phyloP scores from a whole-genome alignment of 2,113 vertebrate species.

The Lagenorhynchus albirostris region DNA sequence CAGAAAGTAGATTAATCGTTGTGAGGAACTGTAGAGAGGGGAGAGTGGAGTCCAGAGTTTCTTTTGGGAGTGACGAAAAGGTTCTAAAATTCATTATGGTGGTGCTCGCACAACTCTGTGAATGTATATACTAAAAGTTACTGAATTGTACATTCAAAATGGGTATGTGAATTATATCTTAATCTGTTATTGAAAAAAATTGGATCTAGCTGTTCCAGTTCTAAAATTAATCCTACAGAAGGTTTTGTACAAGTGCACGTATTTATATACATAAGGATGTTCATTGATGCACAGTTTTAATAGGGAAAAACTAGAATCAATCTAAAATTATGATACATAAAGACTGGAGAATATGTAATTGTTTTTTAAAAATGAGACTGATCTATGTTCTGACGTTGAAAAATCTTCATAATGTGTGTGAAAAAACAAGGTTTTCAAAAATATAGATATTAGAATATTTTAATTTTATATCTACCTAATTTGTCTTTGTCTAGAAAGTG shows the following conservation, averaged over 20 bases:
- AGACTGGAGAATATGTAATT: background rate
- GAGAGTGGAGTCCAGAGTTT: background rate
- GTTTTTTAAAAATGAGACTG: conserved; percentile 2
- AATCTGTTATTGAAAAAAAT: background rate
- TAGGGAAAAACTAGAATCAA: background rate
- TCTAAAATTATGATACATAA: background rate
- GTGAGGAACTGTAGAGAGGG: background rate
- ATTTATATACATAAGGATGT: background rate
- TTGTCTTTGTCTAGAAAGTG: conserved; percentile 27
- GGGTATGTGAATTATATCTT: background rate
- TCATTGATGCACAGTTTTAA: background rate
- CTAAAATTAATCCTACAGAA: background rate
- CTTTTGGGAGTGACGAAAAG: background rate
- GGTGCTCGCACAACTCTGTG: background rate
- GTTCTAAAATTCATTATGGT: background rate
- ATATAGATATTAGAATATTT: background rate
- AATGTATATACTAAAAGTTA: background rate
- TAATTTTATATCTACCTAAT: background rate
- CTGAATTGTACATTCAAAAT: background rate
- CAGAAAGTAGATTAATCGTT: background rate
- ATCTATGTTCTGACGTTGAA: conserved; percentile 17
- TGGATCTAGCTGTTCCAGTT: background rate
- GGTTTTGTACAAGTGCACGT: background rate
- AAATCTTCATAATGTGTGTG: background rate
- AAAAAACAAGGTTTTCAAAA: conserved; percentile 31